These are phyloP conservation scores for Monochamus alternatus DNA, from an alignment of 2,888 invertebrate genomes.

Conservation along the genomic window DNA sequence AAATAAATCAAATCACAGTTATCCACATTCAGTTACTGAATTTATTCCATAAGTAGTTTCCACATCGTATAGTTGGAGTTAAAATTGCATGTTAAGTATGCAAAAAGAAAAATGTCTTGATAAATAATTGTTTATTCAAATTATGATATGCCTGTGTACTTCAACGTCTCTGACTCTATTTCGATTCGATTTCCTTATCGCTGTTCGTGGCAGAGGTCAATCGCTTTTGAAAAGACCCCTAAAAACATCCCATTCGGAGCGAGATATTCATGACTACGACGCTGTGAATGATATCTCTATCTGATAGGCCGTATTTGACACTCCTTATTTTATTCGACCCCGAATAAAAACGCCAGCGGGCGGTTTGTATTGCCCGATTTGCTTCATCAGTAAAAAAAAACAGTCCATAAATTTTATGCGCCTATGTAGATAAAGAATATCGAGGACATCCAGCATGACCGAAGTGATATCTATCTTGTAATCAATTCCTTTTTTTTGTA, in stretches of 20 bases:
- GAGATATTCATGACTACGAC: constrained; percentile 32
- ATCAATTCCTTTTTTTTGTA: background rate
- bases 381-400: background rate
- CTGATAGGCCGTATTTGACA: constrained; percentile 21
- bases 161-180: constrained; percentile 60
- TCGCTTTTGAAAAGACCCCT: constrained; percentile 44
- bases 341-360: background rate
- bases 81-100: too few species aligned
- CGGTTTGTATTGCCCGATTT: background rate
- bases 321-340: constrained; percentile 18
- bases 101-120: too few species aligned
- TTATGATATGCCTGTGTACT: too few species aligned
- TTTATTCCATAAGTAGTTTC: too few species aligned
- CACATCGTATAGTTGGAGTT: too few species aligned
- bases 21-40: too few species aligned
- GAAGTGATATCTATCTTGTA: background rate
- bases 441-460: background rate
- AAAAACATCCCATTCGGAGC: constrained; percentile 26
- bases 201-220: constrained; percentile 58
- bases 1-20: too few species aligned
- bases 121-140: too few species aligned
- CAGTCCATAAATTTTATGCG: background rate
- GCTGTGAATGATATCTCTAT: constrained; percentile 25
- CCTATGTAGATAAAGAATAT: background rate
- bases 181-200: constrained; percentile 61